Evolutionary conservation across 1,140 invertebrate species (phyloP).

Genomic region (Gonatopus flavifemur): DNA sequence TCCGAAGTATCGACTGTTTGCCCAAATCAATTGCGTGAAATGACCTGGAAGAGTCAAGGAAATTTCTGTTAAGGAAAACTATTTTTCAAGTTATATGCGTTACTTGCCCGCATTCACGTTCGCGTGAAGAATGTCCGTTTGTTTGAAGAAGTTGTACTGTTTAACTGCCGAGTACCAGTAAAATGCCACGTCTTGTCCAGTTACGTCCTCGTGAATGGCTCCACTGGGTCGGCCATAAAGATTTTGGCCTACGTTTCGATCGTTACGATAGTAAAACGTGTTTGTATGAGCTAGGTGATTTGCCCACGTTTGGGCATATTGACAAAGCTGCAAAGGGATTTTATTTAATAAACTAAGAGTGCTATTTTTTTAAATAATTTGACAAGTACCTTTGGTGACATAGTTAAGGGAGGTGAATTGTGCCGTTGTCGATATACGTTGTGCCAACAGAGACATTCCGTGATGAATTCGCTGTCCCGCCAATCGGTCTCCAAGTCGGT

Average conservation of each 20-base stretch:
- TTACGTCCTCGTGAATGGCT: conserved; percentile 66
- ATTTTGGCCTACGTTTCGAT: conserved; percentile 75
- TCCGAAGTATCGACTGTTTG: conserved; percentile 74
- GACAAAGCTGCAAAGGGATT: conserved; percentile 71
- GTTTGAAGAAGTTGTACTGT: conserved; percentile 75
- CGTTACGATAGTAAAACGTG: conserved; percentile 74
- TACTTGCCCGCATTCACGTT: conserved; percentile 75
- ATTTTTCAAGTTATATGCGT: background rate
- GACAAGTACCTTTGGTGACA: conserved; percentile 67
- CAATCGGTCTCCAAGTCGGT: conserved; percentile 71
- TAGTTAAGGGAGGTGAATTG: conserved; percentile 68
- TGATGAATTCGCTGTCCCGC: conserved; percentile 79
- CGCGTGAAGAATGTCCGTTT: conserved; percentile 71
- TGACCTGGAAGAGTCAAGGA: conserved; percentile 68
- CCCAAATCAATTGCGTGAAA: conserved; percentile 91
- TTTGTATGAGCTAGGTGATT: conserved; percentile 80
- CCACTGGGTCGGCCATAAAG: conserved; percentile 72
- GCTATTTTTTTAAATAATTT: background rate
- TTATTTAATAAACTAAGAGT: no score
- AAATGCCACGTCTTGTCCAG: conserved; percentile 79
- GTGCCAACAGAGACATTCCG: conserved; percentile 78
- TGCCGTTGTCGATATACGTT: conserved; percentile 77
- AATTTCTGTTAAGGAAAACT: no score
- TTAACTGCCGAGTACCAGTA: conserved; percentile 84
- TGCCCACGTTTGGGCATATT: conserved; percentile 82